Conservation (phyloP, 2,888 invertebrate genomes). For the Apodemia hepburni region DNA sequence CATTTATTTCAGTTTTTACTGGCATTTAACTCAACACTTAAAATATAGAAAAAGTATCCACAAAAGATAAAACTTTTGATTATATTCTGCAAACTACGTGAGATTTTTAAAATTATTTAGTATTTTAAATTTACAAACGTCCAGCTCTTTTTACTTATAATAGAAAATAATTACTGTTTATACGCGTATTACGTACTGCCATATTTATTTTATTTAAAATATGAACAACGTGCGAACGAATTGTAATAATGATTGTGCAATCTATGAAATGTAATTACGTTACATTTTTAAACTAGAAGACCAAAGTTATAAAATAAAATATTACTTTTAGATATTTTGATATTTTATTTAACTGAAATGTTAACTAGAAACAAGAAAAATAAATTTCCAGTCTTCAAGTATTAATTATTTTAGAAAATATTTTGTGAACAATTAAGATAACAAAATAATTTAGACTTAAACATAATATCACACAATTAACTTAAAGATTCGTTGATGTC, state of each 20-base stretch:
- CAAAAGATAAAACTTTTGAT: too few species aligned
- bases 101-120: too few species aligned
- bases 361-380: neutral
- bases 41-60: too few species aligned
- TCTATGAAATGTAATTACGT: slow-evolving; percentile 22
- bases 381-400: neutral
- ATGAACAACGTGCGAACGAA: slow-evolving; percentile 53
- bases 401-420: neutral
- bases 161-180: slow-evolving; percentile 23
- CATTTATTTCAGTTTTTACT: too few species aligned
- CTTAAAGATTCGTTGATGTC: too few species aligned
- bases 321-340: slow-evolving; percentile 12
- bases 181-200: slow-evolving; percentile 53
- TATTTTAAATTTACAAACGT: too few species aligned
- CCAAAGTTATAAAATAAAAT: slow-evolving; percentile 37
- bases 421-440: neutral
- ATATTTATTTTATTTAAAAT: slow-evolving; percentile 63
- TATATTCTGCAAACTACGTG: too few species aligned
- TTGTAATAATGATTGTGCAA: slow-evolving; percentile 24
- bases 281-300: slow-evolving; percentile 31
- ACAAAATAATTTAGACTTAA: neutral
- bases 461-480: too few species aligned
- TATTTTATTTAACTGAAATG: slow-evolving; percentile 4
- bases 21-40: too few species aligned
- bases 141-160: slow-evolving; percentile 17